These are phyloP conservation scores for Aphodius granarius DNA, from an alignment of 2,888 invertebrate genomes.

Conservation along the genomic window DNA sequence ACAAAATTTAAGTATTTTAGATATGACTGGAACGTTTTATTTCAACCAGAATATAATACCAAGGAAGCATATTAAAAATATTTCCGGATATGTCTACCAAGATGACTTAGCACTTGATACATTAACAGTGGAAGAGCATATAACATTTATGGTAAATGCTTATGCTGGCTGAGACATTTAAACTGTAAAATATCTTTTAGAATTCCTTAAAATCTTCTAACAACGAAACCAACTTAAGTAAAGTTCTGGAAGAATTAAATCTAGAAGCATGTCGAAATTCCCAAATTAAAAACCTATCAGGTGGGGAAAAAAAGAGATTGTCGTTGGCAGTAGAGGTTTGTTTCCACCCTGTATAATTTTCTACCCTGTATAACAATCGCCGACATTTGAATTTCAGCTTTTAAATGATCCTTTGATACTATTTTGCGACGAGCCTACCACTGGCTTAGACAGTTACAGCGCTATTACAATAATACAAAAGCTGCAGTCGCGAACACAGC, in stretches of 20 bases:
- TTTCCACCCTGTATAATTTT: not conserved
- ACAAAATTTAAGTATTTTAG: conserved; percentile 13
- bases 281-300: conserved; percentile 76
- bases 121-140: conserved; percentile 79
- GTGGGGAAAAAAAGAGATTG: conserved; percentile 86
- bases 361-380: too few relatives aligned
- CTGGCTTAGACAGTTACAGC: conserved; percentile 88
- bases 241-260: conserved; percentile 67
- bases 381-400: conserved; percentile 58
- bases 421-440: conserved; percentile 94
- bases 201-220: conserved; percentile 51
- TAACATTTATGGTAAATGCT: conserved; percentile 77
- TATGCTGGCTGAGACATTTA: not conserved
- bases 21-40: conserved; percentile 22
- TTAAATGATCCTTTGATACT: conserved; percentile 85
- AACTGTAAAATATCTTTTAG: conserved; percentile 46
- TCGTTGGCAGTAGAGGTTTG: conserved; percentile 71
- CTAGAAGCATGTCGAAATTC: conserved; percentile 72
- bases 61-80: conserved; percentile 67
- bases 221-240: conserved; percentile 50
- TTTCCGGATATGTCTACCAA: conserved; percentile 86
- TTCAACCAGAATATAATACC: conserved; percentile 59
- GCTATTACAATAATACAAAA: conserved; percentile 79
- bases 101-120: conserved; percentile 79
- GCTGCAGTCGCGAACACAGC: conserved; percentile 63